Evolutionary conservation across 23 tunicate genomes (phyloP), one percentile per base, ranked within the genome.

Genomic region (Pegea sp.): DNA sequence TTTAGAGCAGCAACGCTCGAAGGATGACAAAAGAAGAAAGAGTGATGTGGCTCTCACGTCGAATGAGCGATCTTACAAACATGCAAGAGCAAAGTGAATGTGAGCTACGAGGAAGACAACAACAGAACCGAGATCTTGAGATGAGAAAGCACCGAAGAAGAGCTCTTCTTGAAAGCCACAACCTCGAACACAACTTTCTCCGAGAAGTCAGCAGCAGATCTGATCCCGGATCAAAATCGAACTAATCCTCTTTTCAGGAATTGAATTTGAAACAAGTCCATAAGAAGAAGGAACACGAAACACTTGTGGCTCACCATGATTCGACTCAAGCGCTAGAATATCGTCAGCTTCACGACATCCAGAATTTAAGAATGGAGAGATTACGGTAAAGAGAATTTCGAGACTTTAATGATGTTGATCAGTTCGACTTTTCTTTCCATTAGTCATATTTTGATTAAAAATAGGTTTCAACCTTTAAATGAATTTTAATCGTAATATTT

Each of bases 281-380:
- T 29, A 73, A 68, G 58, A 77, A 84, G 30, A 84, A 73, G 54
- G 95, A 84, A 50, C 95, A 84, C 49, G 95, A 73, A 28, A 56
- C 59, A 44, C 57, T 84, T 0, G 33, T 84, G 5, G 4, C 70
- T 2, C 95, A 84, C 46, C 95, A 84, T 52, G 95, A 84, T 38
- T 70, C 84, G 20, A 84, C 95, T 0, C 95, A 84, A 60, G 62
- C 76, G 22, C 59, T 84, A 3, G 95, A 84, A 58, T 84, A 84
- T 57, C 73, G 73, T 34, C 95, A 84, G 34, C 63, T 84, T 26
- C 46, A 74, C 54, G 71, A 71, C 44, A 84, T 84, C 27, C 95
- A 84, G 29, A 63, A 70, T 20, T 84, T 69, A 42, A 68, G 95
- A 42, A 84, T 84, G 67, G 95, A 84, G 8, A 77, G 69, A 48